These are phyloP conservation scores for Percina caprodes DNA, from an alignment of 2,113 vertebrate species.

Conservation along the genomic window DNA sequence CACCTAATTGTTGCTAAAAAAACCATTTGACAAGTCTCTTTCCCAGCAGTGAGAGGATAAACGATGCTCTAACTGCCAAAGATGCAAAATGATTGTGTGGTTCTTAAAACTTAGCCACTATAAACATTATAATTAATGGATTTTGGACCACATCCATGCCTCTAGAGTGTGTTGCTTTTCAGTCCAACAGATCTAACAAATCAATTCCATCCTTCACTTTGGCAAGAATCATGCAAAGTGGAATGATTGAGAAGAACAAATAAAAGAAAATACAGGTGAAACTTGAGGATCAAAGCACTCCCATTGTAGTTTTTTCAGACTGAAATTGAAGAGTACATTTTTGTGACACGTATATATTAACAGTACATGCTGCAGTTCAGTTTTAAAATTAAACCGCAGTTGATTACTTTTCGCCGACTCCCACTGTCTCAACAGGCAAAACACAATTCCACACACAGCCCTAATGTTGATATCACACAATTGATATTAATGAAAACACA, in stretches of 20 bases:
- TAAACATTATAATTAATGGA: slow-evolving; percentile 32
- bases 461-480: slow-evolving; percentile 56
- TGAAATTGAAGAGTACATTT: neutral
- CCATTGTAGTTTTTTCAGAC: neutral
- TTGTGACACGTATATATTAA: no score
- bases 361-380: neutral
- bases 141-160: slow-evolving; percentile 39
- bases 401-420: slow-evolving; percentile 24
- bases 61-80: neutral
- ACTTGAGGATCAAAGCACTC: neutral
- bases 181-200: slow-evolving; percentile 43
- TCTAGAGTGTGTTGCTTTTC: slow-evolving; percentile 16
- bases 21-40: slow-evolving; percentile 36
- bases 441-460: slow-evolving; percentile 7
- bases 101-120: slow-evolving; percentile 6
- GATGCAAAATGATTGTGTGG: neutral
- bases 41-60: slow-evolving; percentile 6
- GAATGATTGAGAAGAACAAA: slow-evolving; percentile 30
- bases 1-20: slow-evolving; percentile 54
- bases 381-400: slow-evolving; percentile 35
- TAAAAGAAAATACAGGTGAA: slow-evolving; percentile 21
- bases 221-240: slow-evolving; percentile 32
- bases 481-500: slow-evolving; percentile 72
- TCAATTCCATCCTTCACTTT: slow-evolving; percentile 38
- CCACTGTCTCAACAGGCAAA: slow-evolving; percentile 1